Evolutionary conservation across 2,797 vertebrate species (phyloP).

Genomic region (Varecia variegata): DNA sequence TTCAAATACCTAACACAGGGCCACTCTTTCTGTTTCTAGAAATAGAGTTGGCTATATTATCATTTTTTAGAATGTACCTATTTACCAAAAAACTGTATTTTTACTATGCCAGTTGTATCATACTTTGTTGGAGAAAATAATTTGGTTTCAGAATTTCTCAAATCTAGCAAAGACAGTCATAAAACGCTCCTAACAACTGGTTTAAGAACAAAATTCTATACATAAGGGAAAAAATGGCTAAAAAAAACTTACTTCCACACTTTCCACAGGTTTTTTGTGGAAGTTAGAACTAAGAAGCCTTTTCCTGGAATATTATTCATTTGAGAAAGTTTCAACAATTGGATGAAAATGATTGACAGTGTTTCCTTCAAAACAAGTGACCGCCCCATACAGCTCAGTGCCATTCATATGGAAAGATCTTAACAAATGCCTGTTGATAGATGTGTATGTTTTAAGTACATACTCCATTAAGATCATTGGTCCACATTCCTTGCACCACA

Average conservation of each 20-base stretch:
- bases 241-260: not conserved
- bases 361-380: slow-evolving; percentile 45
- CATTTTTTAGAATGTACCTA: not conserved
- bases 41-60: not conserved
- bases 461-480: not conserved
- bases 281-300: not conserved
- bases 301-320: slow-evolving; percentile 4
- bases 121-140: slow-evolving; percentile 15
- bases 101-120: not conserved
- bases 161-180: slow-evolving; percentile 7
- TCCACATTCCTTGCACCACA: not conserved
- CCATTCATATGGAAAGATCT: not conserved
- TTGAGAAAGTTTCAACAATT: slow-evolving; percentile 19
- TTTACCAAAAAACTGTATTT: slow-evolving; percentile 19
- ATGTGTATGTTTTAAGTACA: not conserved
- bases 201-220: slow-evolving; percentile 21
- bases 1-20: not conserved
- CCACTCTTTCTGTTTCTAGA: not conserved
- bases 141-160: slow-evolving; percentile 16
- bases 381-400: not conserved
- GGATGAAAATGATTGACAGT: slow-evolving; percentile 8
- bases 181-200: not conserved
- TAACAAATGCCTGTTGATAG: not conserved
- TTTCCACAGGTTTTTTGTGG: not conserved
- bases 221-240: not conserved